Evolutionary conservation across 2,113 vertebrate species (phyloP), one percentile per base, ranked within the genome.

Genomic region (Cochlearius cochlearius): DNA sequence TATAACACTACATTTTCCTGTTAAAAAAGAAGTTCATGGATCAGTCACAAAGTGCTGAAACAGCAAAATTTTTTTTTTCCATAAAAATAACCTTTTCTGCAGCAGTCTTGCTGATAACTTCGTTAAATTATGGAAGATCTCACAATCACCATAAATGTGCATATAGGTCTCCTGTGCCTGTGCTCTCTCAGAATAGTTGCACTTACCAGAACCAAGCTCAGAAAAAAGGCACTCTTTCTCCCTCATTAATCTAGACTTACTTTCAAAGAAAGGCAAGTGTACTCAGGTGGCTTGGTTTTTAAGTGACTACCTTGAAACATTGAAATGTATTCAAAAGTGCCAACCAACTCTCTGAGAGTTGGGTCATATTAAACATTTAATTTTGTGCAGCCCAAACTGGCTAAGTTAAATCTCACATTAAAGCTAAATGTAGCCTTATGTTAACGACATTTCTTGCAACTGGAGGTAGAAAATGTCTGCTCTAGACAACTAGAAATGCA

Each of bases 31-130:
- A 27, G 14, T 52, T 79, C 21, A 59, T 66, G 12, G 25, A 47
- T 74, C 69, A 77, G 12, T 74, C 71, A 66, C n/a, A 47, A 38
- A 77, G 9, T 53, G 68, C 93, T 97, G 93, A 96, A 95, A 78
- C 18, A 87, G 79, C 19, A 1, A 74, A 96, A 68, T 68, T 18
- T 55, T 9, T 62, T 69, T 81, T 78, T 94, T 56, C 30, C 7
- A 34, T 68, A 53, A 86, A 96, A 87, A 84, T 59, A 81, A 89
- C 15, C 34, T 86, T 96, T 93, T 50, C 43, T 92, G 26, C 59
- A 93, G 52, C 52, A 80, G 36, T 81, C 53, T 95, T 0, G 0
- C 62, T 84, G 60, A 63, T 89, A 81, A 72, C 7, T 96, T 92
- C 4, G 0, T 67, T 91, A 72, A 93, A 93, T 92, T 92, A 88